phyloP scores from a whole-genome alignment of 2,113 vertebrate genomes.

The Crocuta crocuta region DNA sequence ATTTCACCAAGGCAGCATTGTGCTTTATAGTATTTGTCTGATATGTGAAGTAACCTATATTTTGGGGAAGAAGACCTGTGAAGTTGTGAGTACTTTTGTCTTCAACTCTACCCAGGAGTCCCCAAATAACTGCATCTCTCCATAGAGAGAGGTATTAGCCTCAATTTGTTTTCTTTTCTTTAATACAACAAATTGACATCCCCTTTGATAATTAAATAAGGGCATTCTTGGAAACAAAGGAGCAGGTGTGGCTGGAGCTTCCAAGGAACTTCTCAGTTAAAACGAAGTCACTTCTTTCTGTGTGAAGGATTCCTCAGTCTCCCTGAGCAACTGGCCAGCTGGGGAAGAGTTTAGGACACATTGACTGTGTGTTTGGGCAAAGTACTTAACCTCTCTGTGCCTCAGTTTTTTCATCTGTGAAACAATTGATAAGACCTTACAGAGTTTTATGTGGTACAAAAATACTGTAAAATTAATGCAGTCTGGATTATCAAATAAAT shows the following conservation, averaged over 20 bases:
- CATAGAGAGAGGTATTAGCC: not conserved
- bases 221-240: conserved; percentile 28
- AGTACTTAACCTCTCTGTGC: not conserved
- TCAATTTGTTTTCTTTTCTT: not conserved
- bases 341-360: not conserved
- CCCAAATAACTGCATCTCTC: not conserved
- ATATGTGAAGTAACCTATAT: not conserved
- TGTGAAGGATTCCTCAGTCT: not conserved
- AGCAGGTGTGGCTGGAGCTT: not conserved
- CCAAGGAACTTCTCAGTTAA: not conserved
- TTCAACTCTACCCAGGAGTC: not conserved
- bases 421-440: not conserved
- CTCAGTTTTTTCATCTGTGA: not conserved
- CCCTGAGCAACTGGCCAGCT: not conserved
- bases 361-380: not conserved
- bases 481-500: not conserved
- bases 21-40: not conserved
- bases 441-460: not conserved
- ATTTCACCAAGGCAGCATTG: not conserved
- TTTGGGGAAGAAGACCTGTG: not conserved
- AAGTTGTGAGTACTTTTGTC: not conserved
- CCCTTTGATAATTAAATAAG: not conserved
- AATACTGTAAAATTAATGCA: not conserved
- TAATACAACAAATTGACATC: not conserved
- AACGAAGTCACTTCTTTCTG: not conserved